These are phyloP conservation scores for Hormiphora californensis DNA, from an alignment of 37 sponge, comb jelly and placozoan species.

Conservation along the genomic window DNA sequence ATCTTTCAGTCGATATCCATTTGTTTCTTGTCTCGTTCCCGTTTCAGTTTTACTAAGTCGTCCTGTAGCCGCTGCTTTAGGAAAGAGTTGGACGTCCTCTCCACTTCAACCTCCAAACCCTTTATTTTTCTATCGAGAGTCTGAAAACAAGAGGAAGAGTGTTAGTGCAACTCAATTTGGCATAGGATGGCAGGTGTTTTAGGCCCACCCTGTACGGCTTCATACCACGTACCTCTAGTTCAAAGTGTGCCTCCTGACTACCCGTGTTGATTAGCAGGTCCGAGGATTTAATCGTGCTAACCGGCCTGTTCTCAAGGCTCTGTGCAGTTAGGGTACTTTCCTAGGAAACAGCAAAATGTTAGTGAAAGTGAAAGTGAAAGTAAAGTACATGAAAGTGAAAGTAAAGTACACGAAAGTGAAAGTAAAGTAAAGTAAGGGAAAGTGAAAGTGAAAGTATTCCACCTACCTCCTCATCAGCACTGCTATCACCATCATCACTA, in stretches of 20 bases:
- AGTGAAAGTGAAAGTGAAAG: neutral
- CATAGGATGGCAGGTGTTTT: too few relatives aligned
- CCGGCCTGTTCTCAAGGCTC: neutral
- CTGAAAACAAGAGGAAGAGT: too few relatives aligned
- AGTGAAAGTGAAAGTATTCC: too few relatives aligned
- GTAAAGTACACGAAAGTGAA: neutral
- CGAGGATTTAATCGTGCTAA: neutral
- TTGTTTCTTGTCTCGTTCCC: neutral
- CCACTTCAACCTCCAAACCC: neutral
- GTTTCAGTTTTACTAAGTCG: neutral
- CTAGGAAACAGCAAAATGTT: neutral
- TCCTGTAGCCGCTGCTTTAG: neutral
- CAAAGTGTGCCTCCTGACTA: constrained; percentile 20
- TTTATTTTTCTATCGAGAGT: constrained; percentile 3
- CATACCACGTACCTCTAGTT: neutral
- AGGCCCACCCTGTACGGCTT: too few relatives aligned
- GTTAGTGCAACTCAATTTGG: too few relatives aligned
- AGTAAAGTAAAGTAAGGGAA: neutral
- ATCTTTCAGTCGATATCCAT: neutral
- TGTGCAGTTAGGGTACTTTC: neutral
- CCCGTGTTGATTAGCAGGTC: neutral
- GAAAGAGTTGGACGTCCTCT: neutral
- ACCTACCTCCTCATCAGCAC: constrained; percentile 41
- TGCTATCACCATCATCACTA: constrained; percentile 21
- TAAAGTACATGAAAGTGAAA: neutral